Percentiles rank a stretch among this genome's conserved stretches.
phyloP scores from a whole-genome alignment of 2,113 vertebrate species.

The Halcyon senegalensis region DNA sequence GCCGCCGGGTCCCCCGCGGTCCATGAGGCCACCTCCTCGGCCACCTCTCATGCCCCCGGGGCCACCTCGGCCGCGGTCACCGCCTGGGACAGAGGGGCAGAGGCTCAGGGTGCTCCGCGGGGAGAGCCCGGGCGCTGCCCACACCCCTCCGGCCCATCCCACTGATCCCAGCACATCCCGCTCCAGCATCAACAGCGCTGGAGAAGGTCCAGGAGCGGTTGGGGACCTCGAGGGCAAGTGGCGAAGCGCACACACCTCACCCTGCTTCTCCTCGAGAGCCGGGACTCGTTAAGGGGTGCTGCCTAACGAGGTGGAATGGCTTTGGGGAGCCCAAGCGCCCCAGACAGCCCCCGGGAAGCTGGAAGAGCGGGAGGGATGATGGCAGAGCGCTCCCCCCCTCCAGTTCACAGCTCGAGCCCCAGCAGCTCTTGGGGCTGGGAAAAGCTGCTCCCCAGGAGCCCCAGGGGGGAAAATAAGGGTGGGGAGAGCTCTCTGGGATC shows the following conservation, averaged over 20 bases:
- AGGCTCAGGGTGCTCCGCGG: background rate
- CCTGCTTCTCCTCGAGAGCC: background rate
- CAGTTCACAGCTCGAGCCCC: background rate
- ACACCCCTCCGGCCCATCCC: rapidly evolving
- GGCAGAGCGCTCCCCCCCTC: background rate
- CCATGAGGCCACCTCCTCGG: constrained; percentile 86
- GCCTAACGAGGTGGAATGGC: background rate
- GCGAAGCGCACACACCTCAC: background rate
- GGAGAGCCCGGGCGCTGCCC: rapidly evolving
- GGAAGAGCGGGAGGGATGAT: rapidly evolving
- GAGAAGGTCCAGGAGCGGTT: background rate
- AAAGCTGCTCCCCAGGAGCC: background rate
- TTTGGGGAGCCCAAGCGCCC: rapidly evolving
- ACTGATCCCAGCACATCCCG: background rate
- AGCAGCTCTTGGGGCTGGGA: background rate
- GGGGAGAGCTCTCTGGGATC: no score
- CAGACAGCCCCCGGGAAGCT: background rate
- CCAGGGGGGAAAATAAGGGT: rapidly evolving
- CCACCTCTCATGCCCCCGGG: constrained; percentile 92
- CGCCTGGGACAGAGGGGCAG: constrained; percentile 47
- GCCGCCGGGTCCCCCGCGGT: constrained; percentile 84
- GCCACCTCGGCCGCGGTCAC: constrained; percentile 89
- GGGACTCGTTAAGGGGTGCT: rapidly evolving
- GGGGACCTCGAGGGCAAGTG: rapidly evolving
- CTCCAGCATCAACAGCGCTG: rapidly evolving